Evolutionary conservation across 35 echinoderm and acorn worm genomes (phyloP).

Genomic region (Strongylocentrotus purpuratus): DNA sequence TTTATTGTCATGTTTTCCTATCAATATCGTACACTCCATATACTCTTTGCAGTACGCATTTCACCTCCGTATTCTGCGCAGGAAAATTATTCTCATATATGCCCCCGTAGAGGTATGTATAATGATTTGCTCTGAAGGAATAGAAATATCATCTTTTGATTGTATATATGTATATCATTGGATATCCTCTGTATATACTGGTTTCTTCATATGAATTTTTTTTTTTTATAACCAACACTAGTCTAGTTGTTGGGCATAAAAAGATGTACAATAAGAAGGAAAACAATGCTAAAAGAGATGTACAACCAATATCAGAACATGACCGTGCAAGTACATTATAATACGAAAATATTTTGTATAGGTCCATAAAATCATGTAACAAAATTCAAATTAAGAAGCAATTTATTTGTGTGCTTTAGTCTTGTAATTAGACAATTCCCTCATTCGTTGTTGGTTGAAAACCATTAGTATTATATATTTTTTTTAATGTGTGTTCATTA

Average conservation of each 20-base stretch:
- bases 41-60: not conserved
- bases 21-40: no score
- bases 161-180: not conserved
- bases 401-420: not conserved
- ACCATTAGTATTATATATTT: no score
- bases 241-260: no score
- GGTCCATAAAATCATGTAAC: not conserved
- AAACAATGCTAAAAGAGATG: no score
- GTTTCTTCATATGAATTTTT: not conserved
- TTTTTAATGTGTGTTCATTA: not conserved
- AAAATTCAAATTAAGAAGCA: not conserved
- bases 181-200: not conserved
- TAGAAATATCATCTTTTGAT: not conserved
- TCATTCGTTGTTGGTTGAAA: not conserved
- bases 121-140: not conserved
- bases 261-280: no score
- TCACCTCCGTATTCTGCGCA: not conserved
- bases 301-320: not conserved
- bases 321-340: not conserved
- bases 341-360: not conserved
- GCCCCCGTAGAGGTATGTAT: not conserved
- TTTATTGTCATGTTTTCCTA: no score
- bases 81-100: not conserved
- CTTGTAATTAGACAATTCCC: not conserved
- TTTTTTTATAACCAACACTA: not conserved